Base-by-base conservation (phyloP, 1,140 invertebrate genomes). In the Drosophila seguyi region DNA sequence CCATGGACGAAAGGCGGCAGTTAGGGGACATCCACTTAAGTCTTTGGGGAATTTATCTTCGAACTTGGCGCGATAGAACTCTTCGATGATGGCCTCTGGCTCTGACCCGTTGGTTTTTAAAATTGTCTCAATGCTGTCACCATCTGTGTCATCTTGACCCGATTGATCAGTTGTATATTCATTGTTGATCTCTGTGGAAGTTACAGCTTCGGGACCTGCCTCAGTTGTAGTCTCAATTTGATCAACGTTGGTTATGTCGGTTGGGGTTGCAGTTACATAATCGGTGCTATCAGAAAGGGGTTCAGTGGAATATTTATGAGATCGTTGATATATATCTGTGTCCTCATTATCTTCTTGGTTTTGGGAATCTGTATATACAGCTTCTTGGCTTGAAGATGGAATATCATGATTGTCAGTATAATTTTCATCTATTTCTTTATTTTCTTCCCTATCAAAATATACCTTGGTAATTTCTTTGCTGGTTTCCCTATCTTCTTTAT, bases 41-140 rank as follows among this genome's bases (percentile, higher is more conserved):
- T 92, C 90, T 7, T 66, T 57, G 0, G 91, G 91, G 29, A 92
- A 90, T 20, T 92, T 92, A 56, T 91, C 90, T 22, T 78, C 42
- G 41, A 92, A 91, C 11, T 75, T 75, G 6, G 68, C 85, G 0
- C 80, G 61, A 29, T 34, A 63, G 13, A 83, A 77, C 59, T 92
- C 79, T 14, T 91, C 81, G 10, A 91, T 58, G 2, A 29, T 22
- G 8, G 53, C 47, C n/a, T 55, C 55, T 3, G 60, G 36, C 29
- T 61, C 44, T 10, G 55, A 42, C 13, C 3, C 25, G 20, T 65
- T 77, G 10, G 20, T 3, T 47, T 55, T 74, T 0, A 29, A 13
- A 8, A 7, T 5, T 1, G 22, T 44, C 0, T 36, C 25, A 6
- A 25, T 14, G 13, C 45, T 61, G 2, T 47, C 31, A 11, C 20